These are phyloP conservation scores for Pachypanchax playfairii DNA, from an alignment of 2,113 vertebrate genomes.

Conservation along the genomic window DNA sequence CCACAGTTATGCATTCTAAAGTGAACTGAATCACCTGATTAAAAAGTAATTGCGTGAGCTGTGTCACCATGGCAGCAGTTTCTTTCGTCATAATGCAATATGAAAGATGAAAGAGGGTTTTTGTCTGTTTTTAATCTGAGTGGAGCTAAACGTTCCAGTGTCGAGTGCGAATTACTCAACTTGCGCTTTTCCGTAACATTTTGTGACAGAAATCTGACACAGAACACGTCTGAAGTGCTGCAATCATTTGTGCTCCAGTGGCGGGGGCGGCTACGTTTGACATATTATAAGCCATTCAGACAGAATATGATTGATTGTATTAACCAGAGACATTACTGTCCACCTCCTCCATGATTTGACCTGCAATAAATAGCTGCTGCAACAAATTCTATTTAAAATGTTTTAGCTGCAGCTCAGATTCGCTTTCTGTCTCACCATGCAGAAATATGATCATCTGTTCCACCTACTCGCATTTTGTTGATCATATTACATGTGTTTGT, in stretches of 20 bases:
- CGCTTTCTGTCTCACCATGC: neutral
- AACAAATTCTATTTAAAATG: neutral
- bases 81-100: slow-evolving; percentile 60
- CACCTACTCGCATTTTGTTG: neutral
- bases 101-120: slow-evolving; percentile 60
- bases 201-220: neutral
- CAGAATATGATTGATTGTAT: neutral
- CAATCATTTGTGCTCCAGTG: neutral
- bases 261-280: neutral
- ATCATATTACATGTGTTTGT: neutral
- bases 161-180: neutral
- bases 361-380: neutral
- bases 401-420: neutral
- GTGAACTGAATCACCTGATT: no score
- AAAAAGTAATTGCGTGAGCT: slow-evolving; percentile 34
- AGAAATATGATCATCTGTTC: neutral
- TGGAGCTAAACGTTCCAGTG: neutral
- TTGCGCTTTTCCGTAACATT: neutral
- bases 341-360: neutral
- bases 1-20: no score
- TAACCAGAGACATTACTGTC: neutral
- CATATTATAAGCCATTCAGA: neutral
- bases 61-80: slow-evolving; percentile 39
- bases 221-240: neutral
- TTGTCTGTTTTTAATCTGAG: slow-evolving; percentile 43